Evolutionary conservation across 2,113 vertebrate species (phyloP), one percentile per base, ranked within the genome.

Genomic region (Corythoichthys haematopterus): DNA sequence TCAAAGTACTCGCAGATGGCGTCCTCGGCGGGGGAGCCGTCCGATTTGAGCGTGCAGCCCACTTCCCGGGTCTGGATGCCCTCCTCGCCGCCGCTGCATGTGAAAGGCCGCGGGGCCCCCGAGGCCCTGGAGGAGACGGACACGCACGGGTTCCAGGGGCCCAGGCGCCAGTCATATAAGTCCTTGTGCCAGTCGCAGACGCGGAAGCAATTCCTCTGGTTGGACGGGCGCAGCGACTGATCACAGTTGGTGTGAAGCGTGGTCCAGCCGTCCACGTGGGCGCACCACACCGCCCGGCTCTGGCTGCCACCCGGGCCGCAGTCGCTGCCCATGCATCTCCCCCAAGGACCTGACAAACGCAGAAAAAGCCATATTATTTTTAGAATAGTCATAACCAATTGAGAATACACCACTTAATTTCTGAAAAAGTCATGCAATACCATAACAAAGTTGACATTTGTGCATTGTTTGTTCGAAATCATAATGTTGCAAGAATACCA

Each of bases 101-200:
- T 89, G 2, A 82, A 71, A 0, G 87, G 81, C 62, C 89, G 93
- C 0, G 38, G 52, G 46, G 84, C 76, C 73, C 92, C 93, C 0
- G 92, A 87, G 75, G 85, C 90, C 53, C 87, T 93, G 1, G 93
- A 92, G 9, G 93, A 91, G 50, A 98, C 91, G 0, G 96, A 94
- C 65, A 76, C 88, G 6, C 97, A 99, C 53, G 84, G 91, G 65
- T 93, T 94, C 97, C 97, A 99, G 68, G 80, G 64, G 0, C 96
- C 95, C 0, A 95, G 89, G 55, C 90, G 90, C 97, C 97, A 99
- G 82, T 94, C 95, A 0, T 98, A 98, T 11, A 99, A 85, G 71
- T 97, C 95, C 72, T 94, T 96, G 90, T 99, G 97, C 95, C 94
- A 96, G 88, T 98, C 96, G 0, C 97, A 99, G 48, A 99, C 94